Conservation (phyloP, 2,113 vertebrate genomes). For the Melanotaenia duboulayi region DNA sequence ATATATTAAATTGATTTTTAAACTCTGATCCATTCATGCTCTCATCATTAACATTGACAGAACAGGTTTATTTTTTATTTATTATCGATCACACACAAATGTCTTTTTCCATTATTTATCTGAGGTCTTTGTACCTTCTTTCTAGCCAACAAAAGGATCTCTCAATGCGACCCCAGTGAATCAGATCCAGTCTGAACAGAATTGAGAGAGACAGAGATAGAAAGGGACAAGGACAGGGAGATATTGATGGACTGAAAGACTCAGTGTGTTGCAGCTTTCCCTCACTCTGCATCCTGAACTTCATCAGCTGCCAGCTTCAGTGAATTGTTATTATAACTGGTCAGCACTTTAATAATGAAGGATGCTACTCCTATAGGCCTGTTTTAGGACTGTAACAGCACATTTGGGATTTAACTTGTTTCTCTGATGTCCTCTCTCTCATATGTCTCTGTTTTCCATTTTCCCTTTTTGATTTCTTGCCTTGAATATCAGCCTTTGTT, state of each 20-base stretch:
- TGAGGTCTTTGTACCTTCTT: conserved; percentile 31
- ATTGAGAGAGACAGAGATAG: conserved; percentile 60
- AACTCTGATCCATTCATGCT: conserved; percentile 17
- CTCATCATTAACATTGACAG: conserved; percentile 28
- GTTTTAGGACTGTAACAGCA: conserved; percentile 16
- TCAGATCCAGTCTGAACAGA: conserved; percentile 57
- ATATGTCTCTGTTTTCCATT: not conserved
- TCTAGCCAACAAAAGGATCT: conserved; percentile 23
- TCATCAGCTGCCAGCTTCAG: conserved; percentile 58
- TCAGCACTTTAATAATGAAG: conserved; percentile 52
- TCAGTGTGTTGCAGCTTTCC: conserved; percentile 35
- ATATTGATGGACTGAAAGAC: conserved; percentile 69
- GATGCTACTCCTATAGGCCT: conserved; percentile 18
- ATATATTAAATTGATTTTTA: conserved; percentile 4
- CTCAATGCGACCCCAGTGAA: conserved; percentile 35
- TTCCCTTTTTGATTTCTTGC: conserved; percentile 9
- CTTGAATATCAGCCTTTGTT: conserved; percentile 37
- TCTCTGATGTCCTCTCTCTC: not conserved
- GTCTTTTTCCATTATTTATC: conserved; percentile 46
- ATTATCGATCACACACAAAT: conserved; percentile 32
- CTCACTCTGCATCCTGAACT: conserved; percentile 51
- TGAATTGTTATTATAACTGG: conserved; percentile 55
- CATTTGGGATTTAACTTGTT: not conserved
- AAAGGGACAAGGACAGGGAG: conserved; percentile 59
- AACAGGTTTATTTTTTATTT: conserved; percentile 39